Base-by-base conservation (phyloP, 2,888 invertebrate species). In the Polydrusus pterygomalis region DNA sequence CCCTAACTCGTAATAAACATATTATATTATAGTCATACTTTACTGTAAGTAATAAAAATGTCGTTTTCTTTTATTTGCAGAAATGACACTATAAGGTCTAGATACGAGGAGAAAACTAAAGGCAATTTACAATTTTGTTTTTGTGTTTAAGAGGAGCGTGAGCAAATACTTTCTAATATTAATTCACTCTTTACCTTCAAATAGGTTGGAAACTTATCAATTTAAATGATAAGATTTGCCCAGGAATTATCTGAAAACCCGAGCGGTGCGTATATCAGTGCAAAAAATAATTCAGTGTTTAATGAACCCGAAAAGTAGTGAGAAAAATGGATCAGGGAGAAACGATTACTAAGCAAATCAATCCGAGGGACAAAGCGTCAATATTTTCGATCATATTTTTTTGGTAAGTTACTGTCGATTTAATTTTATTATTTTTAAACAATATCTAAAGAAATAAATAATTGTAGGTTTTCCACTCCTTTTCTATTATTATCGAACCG, bases 291-390 rank as follows among this genome's bases (percentile, higher is more conserved):
- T 72, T 38, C 40, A 58, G 65, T 58, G 58, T 10, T 56, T 56
- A n/a, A 18, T 51, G 15, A 47, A 58, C 40, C 58, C 17, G 30
- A 47, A 62, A 17, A 34, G 8, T 34, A 43, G 63, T 60, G 49
- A 45, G 51, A 18, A 34, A 58, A 47, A 90, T 90, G 90, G 90
- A 90, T 83, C 89, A 89, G 0, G 89, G 89, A 0, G 89, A 88
- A 78, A 89, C 90, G 84, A 88, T 84, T 8, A 87, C 87, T 74
- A 85, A 89, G 81, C 86, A 90, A 81, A 85, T 88, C 81, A 93
- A 93, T 87, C 94, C 94, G 2, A 88, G 91, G 77, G 90, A 91
- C 82, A 90, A 83, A 5, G 92, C 93, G 1, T 93, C 91, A 84
- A 81, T 89, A 25, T 81, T 93, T 30, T 93, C 94, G 7, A 89